These are phyloP conservation scores for Melanocharis versteri DNA, from an alignment of 2,113 vertebrate species.

Conservation along the genomic window DNA sequence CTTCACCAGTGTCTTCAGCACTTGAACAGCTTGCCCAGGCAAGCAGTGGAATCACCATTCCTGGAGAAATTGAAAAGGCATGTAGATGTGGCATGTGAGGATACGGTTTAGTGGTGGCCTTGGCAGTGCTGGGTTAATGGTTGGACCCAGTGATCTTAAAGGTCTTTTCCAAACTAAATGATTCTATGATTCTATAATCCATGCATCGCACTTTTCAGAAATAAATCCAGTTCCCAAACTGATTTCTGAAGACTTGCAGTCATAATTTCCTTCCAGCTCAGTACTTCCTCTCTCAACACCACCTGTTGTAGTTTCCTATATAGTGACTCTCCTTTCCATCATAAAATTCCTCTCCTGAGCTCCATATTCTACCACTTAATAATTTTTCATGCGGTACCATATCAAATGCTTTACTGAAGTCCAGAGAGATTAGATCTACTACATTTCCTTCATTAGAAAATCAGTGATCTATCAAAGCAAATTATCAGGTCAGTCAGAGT, in stretches of 20 bases:
- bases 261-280: background rate
- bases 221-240: background rate
- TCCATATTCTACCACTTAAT: background rate
- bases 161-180: background rate
- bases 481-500: background rate
- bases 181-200: background rate
- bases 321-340: background rate
- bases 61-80: background rate
- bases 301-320: background rate
- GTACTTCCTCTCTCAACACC: background rate
- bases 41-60: background rate
- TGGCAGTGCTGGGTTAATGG: background rate
- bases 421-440: slow-evolving; percentile 14
- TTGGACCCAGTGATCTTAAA: background rate
- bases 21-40: background rate
- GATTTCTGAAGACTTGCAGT: background rate
- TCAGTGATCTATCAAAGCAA: background rate
- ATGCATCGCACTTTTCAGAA: background rate
- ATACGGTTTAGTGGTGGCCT: background rate
- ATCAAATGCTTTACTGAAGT: slow-evolving; percentile 24
- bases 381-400: background rate
- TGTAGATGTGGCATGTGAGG: background rate
- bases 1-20: background rate
- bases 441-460: slow-evolving; percentile 34
- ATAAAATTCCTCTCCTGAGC: background rate